Percentiles rank a stretch among this genome's conserved stretches.
phyloP scores from a whole-genome alignment of 1,140 invertebrate genomes.

The Heterodera schachtii region DNA sequence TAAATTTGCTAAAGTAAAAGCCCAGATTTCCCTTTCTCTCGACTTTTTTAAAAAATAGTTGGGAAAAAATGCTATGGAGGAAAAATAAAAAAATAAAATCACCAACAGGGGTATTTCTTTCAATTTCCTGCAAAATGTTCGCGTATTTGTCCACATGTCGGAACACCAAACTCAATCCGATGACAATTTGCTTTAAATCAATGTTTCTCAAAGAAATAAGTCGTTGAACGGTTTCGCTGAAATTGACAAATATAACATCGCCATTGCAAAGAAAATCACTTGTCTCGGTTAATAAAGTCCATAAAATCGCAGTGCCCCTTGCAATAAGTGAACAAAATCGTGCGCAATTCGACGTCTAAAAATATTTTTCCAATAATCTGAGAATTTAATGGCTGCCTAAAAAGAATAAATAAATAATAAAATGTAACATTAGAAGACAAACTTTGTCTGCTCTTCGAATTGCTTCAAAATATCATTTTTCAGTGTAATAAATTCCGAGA shows the following conservation, averaged over 20 bases:
- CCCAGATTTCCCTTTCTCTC: too few species aligned
- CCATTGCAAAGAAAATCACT: constrained; percentile 70
- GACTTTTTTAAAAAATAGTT: not conserved
- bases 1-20: too few species aligned
- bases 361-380: constrained; percentile 89
- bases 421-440: not conserved
- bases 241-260: constrained; percentile 15
- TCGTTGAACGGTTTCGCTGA: constrained; percentile 40
- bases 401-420: constrained; percentile 20
- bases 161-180: constrained; percentile 89
- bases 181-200: constrained; percentile 82
- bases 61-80: constrained; percentile 1
- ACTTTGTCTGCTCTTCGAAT: constrained; percentile 35
- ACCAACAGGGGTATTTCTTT: constrained; percentile 75
- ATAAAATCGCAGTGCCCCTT: constrained; percentile 87
- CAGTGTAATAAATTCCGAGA: constrained; percentile 25
- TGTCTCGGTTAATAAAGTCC: constrained; percentile 84
- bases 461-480: constrained; percentile 28
- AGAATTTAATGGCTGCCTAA: constrained; percentile 35
- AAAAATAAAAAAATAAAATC: too few species aligned
- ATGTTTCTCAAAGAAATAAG: constrained; percentile 80
- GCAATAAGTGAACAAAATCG: constrained; percentile 84
- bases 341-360: constrained; percentile 80
- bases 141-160: constrained; percentile 90
- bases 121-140: constrained; percentile 82